Conservation (phyloP, 2,888 invertebrate species). For the Hyalella azteca region DNA sequence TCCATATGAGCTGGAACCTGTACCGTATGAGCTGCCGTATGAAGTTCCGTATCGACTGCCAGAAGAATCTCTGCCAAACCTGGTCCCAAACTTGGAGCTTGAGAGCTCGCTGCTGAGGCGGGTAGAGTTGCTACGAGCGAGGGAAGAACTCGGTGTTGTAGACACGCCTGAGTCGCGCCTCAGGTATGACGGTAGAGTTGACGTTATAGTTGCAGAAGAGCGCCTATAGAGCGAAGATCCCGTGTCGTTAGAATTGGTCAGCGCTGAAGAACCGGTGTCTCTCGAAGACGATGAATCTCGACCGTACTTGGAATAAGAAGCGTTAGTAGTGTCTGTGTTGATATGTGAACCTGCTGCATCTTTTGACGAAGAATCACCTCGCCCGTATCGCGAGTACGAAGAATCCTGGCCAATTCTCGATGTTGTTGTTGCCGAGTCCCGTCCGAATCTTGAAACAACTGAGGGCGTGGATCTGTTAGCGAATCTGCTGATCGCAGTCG, state of each 20-base stretch:
- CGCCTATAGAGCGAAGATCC: constrained; percentile 15
- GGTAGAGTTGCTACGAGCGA: not conserved
- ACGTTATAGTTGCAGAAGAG: not conserved
- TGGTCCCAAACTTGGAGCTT: not conserved
- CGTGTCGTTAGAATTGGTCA: not conserved
- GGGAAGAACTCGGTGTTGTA: not conserved
- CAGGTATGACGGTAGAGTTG: constrained; percentile 2
- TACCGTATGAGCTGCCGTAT: not conserved
- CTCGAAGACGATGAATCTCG: not conserved
- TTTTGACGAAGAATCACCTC: not conserved
- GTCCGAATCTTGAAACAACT: not conserved
- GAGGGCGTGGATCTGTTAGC: not conserved
- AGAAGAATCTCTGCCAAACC: constrained; percentile 11
- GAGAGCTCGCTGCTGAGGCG: not conserved
- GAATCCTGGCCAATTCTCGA: not conserved
- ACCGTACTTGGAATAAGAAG: not conserved
- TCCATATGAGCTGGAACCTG: not conserved
- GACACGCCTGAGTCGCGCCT: not conserved
- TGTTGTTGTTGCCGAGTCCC: not conserved
- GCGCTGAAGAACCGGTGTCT: not conserved
- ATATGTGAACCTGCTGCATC: not conserved
- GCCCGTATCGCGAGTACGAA: constrained; percentile 10
- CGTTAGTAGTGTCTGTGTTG: not conserved
- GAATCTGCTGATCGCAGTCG: not conserved
- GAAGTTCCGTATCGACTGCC: not conserved